Evolutionary conservation across 2,113 vertebrate species (phyloP), one percentile per base, ranked within the genome.

Genomic region (Brevimyrus niger): DNA sequence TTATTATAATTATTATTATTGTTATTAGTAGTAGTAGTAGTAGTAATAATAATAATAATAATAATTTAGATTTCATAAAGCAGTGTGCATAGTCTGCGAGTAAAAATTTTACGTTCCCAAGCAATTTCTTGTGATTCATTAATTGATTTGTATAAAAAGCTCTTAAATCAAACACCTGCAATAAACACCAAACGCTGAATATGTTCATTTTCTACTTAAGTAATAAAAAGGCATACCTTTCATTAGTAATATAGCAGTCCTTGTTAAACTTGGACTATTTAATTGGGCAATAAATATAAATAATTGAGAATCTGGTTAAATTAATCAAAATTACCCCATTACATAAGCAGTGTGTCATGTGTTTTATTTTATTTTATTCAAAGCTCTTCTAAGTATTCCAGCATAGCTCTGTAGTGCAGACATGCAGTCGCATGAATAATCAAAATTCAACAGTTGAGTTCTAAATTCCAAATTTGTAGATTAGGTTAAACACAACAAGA

Each of bases 361-460:
- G 73, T 80, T 80, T 42, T 35, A 42, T 80, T 76, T 80, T 17
- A 42, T 42, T 17, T 80, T 19, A 80, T 38, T 80, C 35, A 80
- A 42, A 19, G 73, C 35, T 47, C 23, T 84, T 19, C 23, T 84
- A 46, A 84, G 19, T 47, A 84, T 46, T 23, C 15, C n/a, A 23
- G 38, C 4, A 47, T 84, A 47, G 47, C 44, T 47, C 9, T 84
- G 17, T 84, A 10, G 19, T n/a, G 38, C 82, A 38, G 19, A 84
- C 42, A 55, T 55, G 1, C 5, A 46, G 82, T 47, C 23, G 44
- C 6, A 23, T 84, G 38, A 23, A 84, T 84, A 47, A 84, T 46
- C 38, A 31, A 73, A 73, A 88, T 27, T 17, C 44, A 76, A 88
- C 65, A 88, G 69, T 50, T 88, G 61, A 73, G 27, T 88, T 50